These are phyloP conservation scores for Plebejus anna DNA, from an alignment of 2,888 invertebrate genomes.

Conservation along the genomic window DNA sequence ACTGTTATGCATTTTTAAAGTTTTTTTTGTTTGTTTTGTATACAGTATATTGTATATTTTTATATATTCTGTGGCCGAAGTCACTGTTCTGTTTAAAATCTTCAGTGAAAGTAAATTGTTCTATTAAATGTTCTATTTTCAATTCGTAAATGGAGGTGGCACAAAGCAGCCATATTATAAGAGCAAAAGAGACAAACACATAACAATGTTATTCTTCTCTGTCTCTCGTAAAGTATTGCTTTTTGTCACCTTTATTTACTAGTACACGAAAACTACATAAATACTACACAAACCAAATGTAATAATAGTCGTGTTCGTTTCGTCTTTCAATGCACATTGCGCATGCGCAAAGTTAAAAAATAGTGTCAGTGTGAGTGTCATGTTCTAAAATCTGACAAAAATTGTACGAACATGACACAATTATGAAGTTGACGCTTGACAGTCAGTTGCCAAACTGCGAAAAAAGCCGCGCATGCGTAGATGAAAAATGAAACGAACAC, in stretches of 20 bases:
- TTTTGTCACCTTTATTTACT: neutral
- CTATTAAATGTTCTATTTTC: neutral
- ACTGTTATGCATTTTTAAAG: conserved; percentile 71
- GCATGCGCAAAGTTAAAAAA: too few relatives aligned
- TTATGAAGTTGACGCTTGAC: too few relatives aligned
- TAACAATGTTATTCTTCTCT: neutral
- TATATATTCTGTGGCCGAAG: conserved; percentile 41
- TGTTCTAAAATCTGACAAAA: too few relatives aligned
- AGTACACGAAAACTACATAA: too few relatives aligned
- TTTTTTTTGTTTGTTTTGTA: conserved; percentile 46
- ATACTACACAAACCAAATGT: neutral
- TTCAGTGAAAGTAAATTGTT: conserved; percentile 27
- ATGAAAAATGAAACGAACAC: too few relatives aligned
- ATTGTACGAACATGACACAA: too few relatives aligned
- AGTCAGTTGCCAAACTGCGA: too few relatives aligned
- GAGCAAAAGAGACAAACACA: neutral
- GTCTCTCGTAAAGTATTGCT: neutral
- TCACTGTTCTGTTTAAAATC: conserved; percentile 39
- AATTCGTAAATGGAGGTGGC: conserved; percentile 2
- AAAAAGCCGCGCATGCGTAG: too few relatives aligned
- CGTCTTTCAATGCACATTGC: too few relatives aligned
- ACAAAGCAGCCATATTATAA: neutral
- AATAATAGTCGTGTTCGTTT: neutral
- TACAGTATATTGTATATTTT: conserved; percentile 43
- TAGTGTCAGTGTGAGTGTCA: too few relatives aligned